Percentiles rank a stretch among this genome's conserved stretches.
Evolutionary conservation across 1,140 invertebrate species (phyloP).

Genomic region (Chelonus insularis): DNA sequence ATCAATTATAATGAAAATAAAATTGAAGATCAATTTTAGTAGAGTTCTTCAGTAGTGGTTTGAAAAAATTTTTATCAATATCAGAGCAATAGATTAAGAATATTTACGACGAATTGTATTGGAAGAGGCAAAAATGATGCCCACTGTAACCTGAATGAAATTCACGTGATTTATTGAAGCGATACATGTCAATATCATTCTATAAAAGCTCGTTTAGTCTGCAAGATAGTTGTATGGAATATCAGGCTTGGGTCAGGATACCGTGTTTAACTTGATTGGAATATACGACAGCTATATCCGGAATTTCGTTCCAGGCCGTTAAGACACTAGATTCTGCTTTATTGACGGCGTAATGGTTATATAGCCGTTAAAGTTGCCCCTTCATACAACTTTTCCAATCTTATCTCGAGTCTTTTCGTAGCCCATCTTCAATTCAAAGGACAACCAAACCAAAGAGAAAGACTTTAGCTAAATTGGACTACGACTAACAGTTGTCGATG

Average conservation of each 20-base stretch:
- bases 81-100: too few relatives aligned
- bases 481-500: not conserved
- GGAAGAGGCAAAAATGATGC: too few relatives aligned
- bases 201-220: constrained; percentile 2
- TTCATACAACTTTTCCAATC: constrained; percentile 63
- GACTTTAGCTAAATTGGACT: constrained; percentile 60
- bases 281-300: constrained; percentile 53
- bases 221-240: not conserved
- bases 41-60: too few relatives aligned
- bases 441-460: constrained; percentile 38
- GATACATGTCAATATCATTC: not conserved
- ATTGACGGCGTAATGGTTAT: constrained; percentile 59
- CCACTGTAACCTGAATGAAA: too few relatives aligned
- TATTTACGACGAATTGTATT: too few relatives aligned
- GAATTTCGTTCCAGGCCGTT: constrained; percentile 56
- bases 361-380: constrained; percentile 60
- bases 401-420: constrained; percentile 54
- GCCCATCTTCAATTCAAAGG: constrained; percentile 4
- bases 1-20: too few relatives aligned
- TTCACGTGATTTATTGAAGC: not conserved
- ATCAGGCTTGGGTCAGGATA: constrained; percentile 26
- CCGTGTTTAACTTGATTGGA: constrained; percentile 51
- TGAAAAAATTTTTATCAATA: too few relatives aligned
- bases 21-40: too few relatives aligned
- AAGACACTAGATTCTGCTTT: constrained; percentile 59